Evolutionary conservation across 2,113 vertebrate genomes (phyloP), one percentile per base, ranked within the genome.

Genomic region (Oncorhynchus nerka): DNA sequence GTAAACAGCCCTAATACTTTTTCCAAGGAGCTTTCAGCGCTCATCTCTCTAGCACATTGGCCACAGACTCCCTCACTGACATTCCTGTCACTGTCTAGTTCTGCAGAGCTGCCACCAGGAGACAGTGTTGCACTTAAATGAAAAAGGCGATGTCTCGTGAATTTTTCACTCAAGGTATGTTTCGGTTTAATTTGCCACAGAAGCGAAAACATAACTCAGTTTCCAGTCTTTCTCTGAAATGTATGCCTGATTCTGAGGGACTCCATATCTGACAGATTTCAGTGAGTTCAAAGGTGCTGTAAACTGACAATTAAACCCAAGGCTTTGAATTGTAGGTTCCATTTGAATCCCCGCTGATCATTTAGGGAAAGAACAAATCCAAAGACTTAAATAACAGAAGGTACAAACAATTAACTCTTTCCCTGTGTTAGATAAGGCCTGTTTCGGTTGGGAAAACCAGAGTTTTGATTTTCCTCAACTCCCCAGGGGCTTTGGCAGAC

Each of bases 21-120:
- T 93, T 91, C 92, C 92, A 92, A 93, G 79, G 87, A 88, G 89
- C 89, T 92, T 92, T 94, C 92, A 91, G 80, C 90, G 91, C 92
- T 92, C 92, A 83, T 89, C 89, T 89, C 87, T 79, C 83, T 86
- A 83, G 89, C 91, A 89, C 86, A 85, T 83, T 62, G 70, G 79
- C 83, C 88, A 82, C 80, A 75, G 87, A 87, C 87, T 89, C 32
- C 4, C 32, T 34, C 32, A 34, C 32, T 34, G 24, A 19, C 73
- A 74, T 57, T 69, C 74, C 81, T 82, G 67, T 51, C 51, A 73
- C 39, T 65, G 66, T 12, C 11, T 24, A 57, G 75, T 57, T 78
- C 69, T 28, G 59, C 39, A 15, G 32, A 26, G 61, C 26, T 1
- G 32, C 71, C 92, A 89, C 83, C 79, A 92, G 92, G 90, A 84